Percentiles rank a stretch among this genome's conserved stretches.
These are phyloP conservation scores for Epizoanthus illoricatus DNA, from an alignment of 92 coral and sea anemone species.

Conservation along the genomic window DNA sequence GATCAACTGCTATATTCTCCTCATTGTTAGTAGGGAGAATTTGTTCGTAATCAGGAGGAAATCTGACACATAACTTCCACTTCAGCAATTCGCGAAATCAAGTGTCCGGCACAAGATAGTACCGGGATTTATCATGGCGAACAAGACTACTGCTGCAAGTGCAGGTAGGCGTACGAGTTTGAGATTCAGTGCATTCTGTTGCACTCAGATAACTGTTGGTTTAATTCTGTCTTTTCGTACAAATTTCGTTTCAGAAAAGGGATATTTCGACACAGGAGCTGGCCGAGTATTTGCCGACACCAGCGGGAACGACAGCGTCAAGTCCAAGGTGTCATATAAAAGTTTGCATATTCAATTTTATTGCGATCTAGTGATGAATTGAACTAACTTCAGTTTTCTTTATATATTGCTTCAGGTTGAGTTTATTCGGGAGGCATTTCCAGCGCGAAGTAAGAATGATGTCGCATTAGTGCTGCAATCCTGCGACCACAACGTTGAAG, in stretches of 20 bases:
- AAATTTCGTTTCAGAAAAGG: slow-evolving; percentile 54
- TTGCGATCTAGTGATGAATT: slow-evolving; percentile 34
- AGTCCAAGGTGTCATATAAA: slow-evolving; percentile 55
- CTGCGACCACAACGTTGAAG: slow-evolving; percentile 89
- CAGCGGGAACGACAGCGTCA: slow-evolving; percentile 60
- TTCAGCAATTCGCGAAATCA: slow-evolving; percentile 32
- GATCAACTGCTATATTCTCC: slow-evolving; percentile 29
- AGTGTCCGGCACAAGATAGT: slow-evolving; percentile 48
- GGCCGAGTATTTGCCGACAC: slow-evolving; percentile 72
- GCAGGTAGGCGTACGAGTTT: slow-evolving; percentile 35
- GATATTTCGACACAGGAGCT: slow-evolving; percentile 57
- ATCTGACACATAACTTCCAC: slow-evolving; percentile 39
- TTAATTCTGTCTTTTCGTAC: neutral
- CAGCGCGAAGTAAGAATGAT: slow-evolving; percentile 85
- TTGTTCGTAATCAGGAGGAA: slow-evolving; percentile 29
- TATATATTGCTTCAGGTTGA: slow-evolving; percentile 54
- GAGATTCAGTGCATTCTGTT: neutral
- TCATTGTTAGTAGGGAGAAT: slow-evolving; percentile 16
- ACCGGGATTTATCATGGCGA: slow-evolving; percentile 53
- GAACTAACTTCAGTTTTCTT: slow-evolving; percentile 22
- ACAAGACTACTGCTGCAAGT: slow-evolving; percentile 27
- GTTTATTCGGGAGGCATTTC: slow-evolving; percentile 85
- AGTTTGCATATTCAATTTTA: slow-evolving; percentile 47
- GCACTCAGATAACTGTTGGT: neutral
- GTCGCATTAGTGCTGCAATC: slow-evolving; percentile 86